Evolutionary conservation across 2,888 invertebrate genomes (phyloP), one percentile per base, ranked within the genome.

Genomic region (Agonopterix heracliana): DNA sequence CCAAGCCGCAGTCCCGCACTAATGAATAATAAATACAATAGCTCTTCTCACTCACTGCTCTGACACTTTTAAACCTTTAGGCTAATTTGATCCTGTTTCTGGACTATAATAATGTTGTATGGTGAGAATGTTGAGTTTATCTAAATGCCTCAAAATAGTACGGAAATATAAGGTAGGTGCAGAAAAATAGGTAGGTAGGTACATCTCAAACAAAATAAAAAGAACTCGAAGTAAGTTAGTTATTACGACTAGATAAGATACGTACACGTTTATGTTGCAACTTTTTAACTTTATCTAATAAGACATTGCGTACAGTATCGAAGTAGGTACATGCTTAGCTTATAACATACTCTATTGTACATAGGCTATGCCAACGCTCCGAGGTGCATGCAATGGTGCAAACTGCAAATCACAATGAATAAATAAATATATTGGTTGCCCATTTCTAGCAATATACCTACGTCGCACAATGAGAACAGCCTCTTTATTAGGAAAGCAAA

Each of bases 11-110:
- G 44, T 36, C 50, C 17, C 49, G 14, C 40, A 41, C 9, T 49
- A 12, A 34, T 54, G 56, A 57, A 57, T 57, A 57, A 54, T 54
- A 57, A 53, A 57, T 54, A 44, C 54, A 44, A 42, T 44, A 47
- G 48, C 53, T 50, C 53, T 47, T 49, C 47, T 45, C 46, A 51
- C 41, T 47, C 46, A 48, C 41, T 44, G 48, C 40, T 26, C 46
- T 44, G 49, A 54, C 48, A 48, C 48, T 34, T 41, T 38, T 52
- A 51, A 52, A 47, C 51, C 51, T 49, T 52, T 47, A 47, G 36
- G 42, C 42, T 34, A 17, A n/a, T 26, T 46, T 41, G 14, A 14
- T 14, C 45, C 38, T 9, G 36, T 35, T 44, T n/a, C 10, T 43
- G n/a, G 10, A 2, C 26, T 14, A 26, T 26, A 26, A 5, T 26